Evolutionary conservation across 2,113 vertebrate genomes (phyloP).

Genomic region (Clinocottus analis): DNA sequence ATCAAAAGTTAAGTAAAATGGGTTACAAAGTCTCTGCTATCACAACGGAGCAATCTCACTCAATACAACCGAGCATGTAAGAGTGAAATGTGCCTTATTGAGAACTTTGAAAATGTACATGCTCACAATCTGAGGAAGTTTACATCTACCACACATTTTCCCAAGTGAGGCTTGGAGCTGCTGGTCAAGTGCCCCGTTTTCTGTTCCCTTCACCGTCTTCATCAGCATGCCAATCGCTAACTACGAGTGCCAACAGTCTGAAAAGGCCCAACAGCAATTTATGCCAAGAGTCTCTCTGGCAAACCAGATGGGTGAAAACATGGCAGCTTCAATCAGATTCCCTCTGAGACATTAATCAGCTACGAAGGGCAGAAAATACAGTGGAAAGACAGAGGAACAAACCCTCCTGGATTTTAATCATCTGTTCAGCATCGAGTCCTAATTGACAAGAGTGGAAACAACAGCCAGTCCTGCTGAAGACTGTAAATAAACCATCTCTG

Average conservation of each 20-base stretch:
- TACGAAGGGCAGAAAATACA: conserved; percentile 44
- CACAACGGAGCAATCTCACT: not conserved
- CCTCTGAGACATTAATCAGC: conserved; percentile 59
- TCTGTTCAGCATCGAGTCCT: conserved; percentile 1
- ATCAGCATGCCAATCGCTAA: conserved; percentile 67
- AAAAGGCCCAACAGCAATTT: conserved; percentile 62
- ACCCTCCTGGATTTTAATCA: conserved; percentile 47
- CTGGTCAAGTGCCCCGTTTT: conserved; percentile 42
- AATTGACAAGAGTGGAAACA: conserved; percentile 49
- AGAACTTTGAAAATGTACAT: not conserved
- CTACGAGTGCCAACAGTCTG: conserved; percentile 69
- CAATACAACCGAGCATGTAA: not conserved
- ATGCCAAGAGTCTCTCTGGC: conserved; percentile 78
- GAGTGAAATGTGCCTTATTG: not conserved
- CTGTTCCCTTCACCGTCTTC: conserved; percentile 39
- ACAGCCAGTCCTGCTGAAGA: not conserved
- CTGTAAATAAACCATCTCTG: not conserved
- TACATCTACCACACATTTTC: conserved; percentile 13
- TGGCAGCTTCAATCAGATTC: conserved; percentile 65
- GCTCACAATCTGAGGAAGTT: not conserved
- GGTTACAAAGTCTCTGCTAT: not conserved
- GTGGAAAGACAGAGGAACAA: conserved; percentile 24
- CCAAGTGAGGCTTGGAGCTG: conserved; percentile 24
- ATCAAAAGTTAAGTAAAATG: not conserved
- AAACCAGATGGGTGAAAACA: conserved; percentile 67